Evolutionary conservation across 1,140 invertebrate genomes (phyloP).

Genomic region (Bombus ignitus): DNA sequence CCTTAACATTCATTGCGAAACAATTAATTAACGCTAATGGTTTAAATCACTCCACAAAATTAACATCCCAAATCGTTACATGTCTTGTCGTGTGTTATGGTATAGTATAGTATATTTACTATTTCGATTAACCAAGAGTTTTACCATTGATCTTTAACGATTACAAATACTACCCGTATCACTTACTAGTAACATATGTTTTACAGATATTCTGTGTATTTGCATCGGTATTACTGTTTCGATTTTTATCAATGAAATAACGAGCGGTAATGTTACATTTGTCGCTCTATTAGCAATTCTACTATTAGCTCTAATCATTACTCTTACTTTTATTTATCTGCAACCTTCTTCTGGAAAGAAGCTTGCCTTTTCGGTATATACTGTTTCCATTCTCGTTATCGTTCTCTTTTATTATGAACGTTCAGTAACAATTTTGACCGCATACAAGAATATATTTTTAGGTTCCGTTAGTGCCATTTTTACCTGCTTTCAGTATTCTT

Average conservation of each 20-base stretch:
- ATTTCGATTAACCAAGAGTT: neutral
- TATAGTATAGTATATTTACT: slow-evolving; percentile 79
- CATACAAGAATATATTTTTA: slow-evolving; percentile 59
- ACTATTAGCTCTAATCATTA: slow-evolving; percentile 78
- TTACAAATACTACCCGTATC: too few relatives aligned
- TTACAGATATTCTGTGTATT: slow-evolving; percentile 83
- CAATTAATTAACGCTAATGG: slow-evolving; percentile 82
- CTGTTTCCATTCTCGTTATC: neutral
- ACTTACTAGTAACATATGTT: slow-evolving; percentile 12
- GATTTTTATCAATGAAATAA: slow-evolving; percentile 78
- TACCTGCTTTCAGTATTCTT: slow-evolving; percentile 87
- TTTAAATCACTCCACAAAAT: slow-evolving; percentile 79
- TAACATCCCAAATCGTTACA: slow-evolving; percentile 82
- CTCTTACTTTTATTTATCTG: slow-evolving; percentile 84
- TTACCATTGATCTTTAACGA: neutral
- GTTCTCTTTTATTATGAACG: neutral
- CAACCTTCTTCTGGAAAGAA: slow-evolving; percentile 84
- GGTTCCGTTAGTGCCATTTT: slow-evolving; percentile 88
- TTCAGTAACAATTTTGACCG: neutral
- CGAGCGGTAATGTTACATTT: slow-evolving; percentile 74
- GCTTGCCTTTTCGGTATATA: slow-evolving; percentile 74
- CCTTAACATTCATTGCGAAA: slow-evolving; percentile 68
- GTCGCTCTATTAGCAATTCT: slow-evolving; percentile 75
- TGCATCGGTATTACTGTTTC: slow-evolving; percentile 80
- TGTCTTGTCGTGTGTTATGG: slow-evolving; percentile 83